Percentiles rank a stretch among this genome's conserved stretches.
Evolutionary conservation across 2,113 vertebrate species (phyloP).

Genomic region (Phylloscopus whistleri): DNA sequence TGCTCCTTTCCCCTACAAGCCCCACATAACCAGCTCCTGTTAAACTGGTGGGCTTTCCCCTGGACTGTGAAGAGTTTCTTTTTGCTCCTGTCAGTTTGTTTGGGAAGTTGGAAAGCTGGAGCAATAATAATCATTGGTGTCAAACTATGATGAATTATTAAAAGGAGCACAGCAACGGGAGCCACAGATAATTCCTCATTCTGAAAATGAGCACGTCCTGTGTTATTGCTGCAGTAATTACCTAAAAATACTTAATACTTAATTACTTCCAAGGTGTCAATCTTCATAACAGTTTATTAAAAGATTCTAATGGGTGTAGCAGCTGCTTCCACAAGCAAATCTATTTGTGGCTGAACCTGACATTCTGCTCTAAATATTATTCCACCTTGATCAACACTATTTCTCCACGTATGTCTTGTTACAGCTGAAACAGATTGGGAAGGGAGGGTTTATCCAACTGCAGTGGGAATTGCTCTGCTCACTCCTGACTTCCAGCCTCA

Average conservation of each 20-base stretch:
- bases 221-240: slow-evolving; percentile 69
- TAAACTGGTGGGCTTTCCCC: not conserved
- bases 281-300: slow-evolving; percentile 75
- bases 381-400: slow-evolving; percentile 60
- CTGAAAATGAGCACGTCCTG: slow-evolving; percentile 58
- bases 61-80: not conserved
- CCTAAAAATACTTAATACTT: slow-evolving; percentile 75
- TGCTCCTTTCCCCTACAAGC: not conserved
- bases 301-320: slow-evolving; percentile 68
- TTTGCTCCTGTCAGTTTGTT: not conserved
- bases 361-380: slow-evolving; percentile 67
- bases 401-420: slow-evolving; percentile 3
- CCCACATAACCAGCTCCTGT: not conserved
- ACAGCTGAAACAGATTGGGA: slow-evolving; percentile 41
- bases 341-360: slow-evolving; percentile 45
- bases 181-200: slow-evolving; percentile 57
- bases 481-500: not conserved
- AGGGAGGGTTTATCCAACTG: slow-evolving; percentile 11
- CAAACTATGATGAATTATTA: slow-evolving; percentile 69
- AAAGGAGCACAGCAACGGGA: slow-evolving; percentile 25
- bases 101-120: slow-evolving; percentile 63
- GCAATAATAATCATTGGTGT: slow-evolving; percentile 63
- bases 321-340: slow-evolving; percentile 64
- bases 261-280: slow-evolving; percentile 77
- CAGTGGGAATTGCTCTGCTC: slow-evolving; percentile 33